Evolutionary conservation across 1,140 invertebrate genomes (phyloP), one percentile per base, ranked within the genome.

Genomic region (Tenebrio molitor): DNA sequence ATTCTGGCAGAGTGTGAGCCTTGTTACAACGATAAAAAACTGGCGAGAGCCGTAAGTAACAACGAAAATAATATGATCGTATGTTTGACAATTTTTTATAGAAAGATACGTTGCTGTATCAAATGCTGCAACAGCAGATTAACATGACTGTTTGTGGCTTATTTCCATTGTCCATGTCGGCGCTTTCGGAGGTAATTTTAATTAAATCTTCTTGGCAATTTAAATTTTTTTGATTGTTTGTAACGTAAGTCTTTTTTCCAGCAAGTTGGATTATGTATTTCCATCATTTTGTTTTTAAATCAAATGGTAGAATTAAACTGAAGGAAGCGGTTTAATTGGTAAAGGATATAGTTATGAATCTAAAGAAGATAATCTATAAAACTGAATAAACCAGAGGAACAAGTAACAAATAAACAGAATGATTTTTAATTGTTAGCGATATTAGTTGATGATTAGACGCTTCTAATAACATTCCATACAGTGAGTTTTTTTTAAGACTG

Each of bases 151-250:
- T 58, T 14, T 68, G 64, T 46, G 71, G 71, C 36, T 44, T 73
- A n/a, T 73, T 73, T 73, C 64, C 71, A 36, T 62, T 73, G 34
- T 36, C 64, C 10, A 68, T 53, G 44, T 42, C 44, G 4, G 63
- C 65, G 1, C 46, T 67, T 29, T 58, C 67, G 34, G 63, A 66
- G 46, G 71, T 73, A 23, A 46, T 12, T 41, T 41, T 41, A 41
- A 14, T 16, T 2, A 16, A 53, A 53, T 53, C 8, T 15, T 2
- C 5, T 62, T 14, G 17, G 21, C 8, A 10, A 14, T 63, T 63
- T 25, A 15, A 10, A 34, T 63, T 23, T 63, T 14, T 17, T 7
- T 46, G 17, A 17, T 14, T 53, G n/a, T 25, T 62, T 62, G 12
- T 62, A n/a, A n/a, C n/a, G n/a, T n/a, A n/a, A n/a, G n/a, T 25